Evolutionary conservation across 2,888 invertebrate species (phyloP).

Genomic region (Creontiades dilutus): DNA sequence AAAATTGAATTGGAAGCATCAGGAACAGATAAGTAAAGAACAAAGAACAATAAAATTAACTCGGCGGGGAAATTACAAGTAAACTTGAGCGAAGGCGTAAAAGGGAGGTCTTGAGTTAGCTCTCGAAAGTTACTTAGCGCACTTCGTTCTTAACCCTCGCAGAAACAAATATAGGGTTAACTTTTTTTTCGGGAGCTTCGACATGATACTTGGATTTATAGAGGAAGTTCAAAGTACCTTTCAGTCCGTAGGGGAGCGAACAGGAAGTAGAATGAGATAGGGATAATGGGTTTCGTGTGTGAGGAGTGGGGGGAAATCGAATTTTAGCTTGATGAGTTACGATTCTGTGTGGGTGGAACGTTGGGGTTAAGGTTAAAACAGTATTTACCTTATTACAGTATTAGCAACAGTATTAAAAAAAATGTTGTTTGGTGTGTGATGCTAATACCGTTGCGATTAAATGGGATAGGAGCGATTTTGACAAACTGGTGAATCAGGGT

Average conservation of each 20-base stretch:
- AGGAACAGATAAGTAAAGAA: conserved; percentile 70
- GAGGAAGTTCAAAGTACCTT: conserved; percentile 19
- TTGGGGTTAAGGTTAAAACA: no score
- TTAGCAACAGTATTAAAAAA: no score
- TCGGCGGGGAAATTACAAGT: conserved; percentile 57
- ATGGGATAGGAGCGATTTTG: no score
- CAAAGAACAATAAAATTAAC: conserved; percentile 69
- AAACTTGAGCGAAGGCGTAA: conserved; percentile 53
- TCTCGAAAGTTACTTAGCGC: conserved; percentile 50
- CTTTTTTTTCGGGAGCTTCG: conserved; percentile 35
- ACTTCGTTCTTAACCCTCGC: background rate
- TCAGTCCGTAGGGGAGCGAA: background rate
- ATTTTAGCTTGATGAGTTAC: no score
- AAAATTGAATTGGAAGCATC: conserved; percentile 66
- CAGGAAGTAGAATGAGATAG: no score
- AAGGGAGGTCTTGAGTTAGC: conserved; percentile 42
- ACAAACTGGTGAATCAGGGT: no score
- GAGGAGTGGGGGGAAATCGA: no score
- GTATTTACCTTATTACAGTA: no score
- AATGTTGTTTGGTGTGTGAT: no score
- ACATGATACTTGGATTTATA: conserved; percentile 56
- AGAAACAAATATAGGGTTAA: conserved; percentile 58
- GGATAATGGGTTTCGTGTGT: no score
- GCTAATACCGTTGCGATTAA: no score
- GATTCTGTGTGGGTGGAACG: no score